Conservation (phyloP, 2,888 invertebrate species). For the Drosophila paucipuncta region DNA sequence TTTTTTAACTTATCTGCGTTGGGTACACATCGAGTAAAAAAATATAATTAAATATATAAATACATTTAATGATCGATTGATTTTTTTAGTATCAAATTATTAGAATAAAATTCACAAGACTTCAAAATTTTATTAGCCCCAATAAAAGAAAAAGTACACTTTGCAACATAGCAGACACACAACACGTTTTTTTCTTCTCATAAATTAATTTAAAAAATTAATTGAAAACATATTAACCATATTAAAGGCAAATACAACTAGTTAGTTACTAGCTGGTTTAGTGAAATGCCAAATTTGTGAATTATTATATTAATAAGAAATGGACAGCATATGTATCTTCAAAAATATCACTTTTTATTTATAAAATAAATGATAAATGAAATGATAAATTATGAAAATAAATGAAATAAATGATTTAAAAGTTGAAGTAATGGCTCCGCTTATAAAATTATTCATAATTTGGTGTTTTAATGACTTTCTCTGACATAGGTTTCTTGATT, state of each 20-base stretch:
- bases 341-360: neutral
- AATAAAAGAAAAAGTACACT: neutral
- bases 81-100: neutral
- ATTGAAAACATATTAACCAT: neutral
- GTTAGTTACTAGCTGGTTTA: neutral
- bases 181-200: no score
- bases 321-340: neutral
- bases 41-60: neutral
- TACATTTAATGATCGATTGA: neutral
- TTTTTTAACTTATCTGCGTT: neutral
- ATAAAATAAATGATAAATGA: neutral
- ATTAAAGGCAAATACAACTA: neutral
- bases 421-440: neutral
- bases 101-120: neutral
- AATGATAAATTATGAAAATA: no score
- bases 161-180: neutral
- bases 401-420: neutral
- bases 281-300: neutral
- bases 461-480: neutral
- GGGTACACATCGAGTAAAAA: neutral
- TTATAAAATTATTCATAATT: neutral
- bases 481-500: neutral
- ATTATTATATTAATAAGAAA: neutral
- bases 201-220: neutral
- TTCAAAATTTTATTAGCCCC: neutral